Evolutionary conservation across 2,797 vertebrate species (phyloP).

Genomic region (Mormyrus proboscirostris): DNA sequence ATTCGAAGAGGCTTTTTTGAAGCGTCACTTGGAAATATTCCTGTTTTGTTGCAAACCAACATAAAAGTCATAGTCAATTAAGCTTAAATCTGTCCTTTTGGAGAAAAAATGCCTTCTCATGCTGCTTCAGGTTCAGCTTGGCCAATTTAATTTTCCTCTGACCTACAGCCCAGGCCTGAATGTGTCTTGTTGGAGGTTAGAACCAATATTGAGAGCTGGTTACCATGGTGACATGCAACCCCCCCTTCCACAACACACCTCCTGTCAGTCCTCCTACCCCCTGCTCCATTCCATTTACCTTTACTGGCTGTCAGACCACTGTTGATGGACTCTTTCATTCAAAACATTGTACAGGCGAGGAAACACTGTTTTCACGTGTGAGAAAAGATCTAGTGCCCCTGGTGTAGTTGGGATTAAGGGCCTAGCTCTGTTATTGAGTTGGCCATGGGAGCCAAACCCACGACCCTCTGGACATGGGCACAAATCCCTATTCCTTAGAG

Average conservation of each 20-base stretch:
- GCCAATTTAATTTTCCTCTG: not conserved
- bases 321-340: not conserved
- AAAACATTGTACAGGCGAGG: not conserved
- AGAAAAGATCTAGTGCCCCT: not conserved
- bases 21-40: not conserved
- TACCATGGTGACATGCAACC: not conserved
- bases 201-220: not conserved
- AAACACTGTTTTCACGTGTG: not conserved
- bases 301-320: not conserved
- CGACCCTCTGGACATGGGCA: not conserved
- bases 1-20: not conserved
- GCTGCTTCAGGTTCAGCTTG: not conserved
- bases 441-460: not conserved
- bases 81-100: not conserved
- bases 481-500: not conserved
- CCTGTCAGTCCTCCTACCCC: not conserved
- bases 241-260: not conserved
- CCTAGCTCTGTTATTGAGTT: not conserved
- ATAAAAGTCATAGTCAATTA: not conserved
- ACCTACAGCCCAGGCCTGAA: not conserved
- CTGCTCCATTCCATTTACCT: not conserved
- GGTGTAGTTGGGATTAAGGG: not conserved
- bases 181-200: not conserved
- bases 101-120: not conserved
- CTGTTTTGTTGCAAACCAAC: not conserved